Conservation (phyloP, 2,888 invertebrate species). For the Chrysolina haemoptera region DNA sequence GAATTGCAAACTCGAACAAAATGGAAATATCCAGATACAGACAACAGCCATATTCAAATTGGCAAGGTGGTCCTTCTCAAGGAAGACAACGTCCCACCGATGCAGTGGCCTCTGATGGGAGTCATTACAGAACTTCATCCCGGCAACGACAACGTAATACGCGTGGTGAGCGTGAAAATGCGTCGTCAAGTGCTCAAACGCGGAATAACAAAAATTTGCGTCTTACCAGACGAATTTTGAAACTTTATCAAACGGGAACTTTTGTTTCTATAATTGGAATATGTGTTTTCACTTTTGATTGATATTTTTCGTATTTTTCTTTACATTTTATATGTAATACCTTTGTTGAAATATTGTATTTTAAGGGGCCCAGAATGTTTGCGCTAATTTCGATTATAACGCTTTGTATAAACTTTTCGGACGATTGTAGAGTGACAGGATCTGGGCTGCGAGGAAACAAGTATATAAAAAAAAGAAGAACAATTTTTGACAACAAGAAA, state of each 20-base stretch:
- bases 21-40: not conserved
- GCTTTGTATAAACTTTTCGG: too few species aligned
- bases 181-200: too few species aligned
- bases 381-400: too few species aligned
- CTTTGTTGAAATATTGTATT: not conserved
- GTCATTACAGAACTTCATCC: not conserved
- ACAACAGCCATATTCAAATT: not conserved
- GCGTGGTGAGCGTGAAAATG: too few species aligned
- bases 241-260: not conserved
- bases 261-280: not conserved
- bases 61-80: too few species aligned
- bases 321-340: not conserved
- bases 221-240: not conserved
- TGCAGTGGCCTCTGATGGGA: too few species aligned
- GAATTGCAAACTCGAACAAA: not conserved
- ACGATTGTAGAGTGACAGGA: not conserved
- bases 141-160: not conserved
- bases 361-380: not conserved
- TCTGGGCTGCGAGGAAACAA: not conserved
- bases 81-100: too few species aligned
- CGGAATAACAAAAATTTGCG: too few species aligned
- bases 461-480: too few species aligned
- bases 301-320: not conserved
- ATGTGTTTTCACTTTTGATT: too few species aligned
- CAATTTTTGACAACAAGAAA: too few species aligned